phyloP scores from a whole-genome alignment of 2,888 invertebrate genomes.

The Venustoraphidia nigricollis region DNA sequence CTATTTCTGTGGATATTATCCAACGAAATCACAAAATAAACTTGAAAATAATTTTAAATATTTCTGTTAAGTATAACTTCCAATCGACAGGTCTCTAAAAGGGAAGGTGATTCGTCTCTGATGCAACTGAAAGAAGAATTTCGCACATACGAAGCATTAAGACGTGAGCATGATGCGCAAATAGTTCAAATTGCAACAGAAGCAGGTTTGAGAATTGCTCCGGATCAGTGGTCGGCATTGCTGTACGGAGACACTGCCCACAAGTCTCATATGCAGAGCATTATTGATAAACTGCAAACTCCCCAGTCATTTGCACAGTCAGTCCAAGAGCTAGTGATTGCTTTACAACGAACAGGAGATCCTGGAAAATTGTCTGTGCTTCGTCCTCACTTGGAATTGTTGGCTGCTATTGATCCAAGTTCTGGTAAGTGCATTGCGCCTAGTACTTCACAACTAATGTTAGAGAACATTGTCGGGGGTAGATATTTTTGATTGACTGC shows the following conservation, averaged over 20 bases:
- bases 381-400: slow-evolving; percentile 63
- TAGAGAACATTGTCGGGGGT: no score
- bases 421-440: slow-evolving; percentile 36
- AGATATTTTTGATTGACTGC: no score
- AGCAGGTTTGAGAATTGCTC: slow-evolving; percentile 89
- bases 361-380: slow-evolving; percentile 67
- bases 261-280: slow-evolving; percentile 95
- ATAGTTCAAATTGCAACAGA: slow-evolving; percentile 98
- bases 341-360: slow-evolving; percentile 77
- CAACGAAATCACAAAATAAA: background rate
- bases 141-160: slow-evolving; percentile 79
- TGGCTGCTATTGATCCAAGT: slow-evolving; percentile 76
- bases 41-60: background rate
- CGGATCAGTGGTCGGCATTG: slow-evolving; percentile 96
- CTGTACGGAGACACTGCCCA: slow-evolving; percentile 91
- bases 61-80: no score
- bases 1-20: no score
- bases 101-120: slow-evolving; percentile 90
- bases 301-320: slow-evolving; percentile 85
- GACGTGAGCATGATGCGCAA: slow-evolving; percentile 94
- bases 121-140: slow-evolving; percentile 98
- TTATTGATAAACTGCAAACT: slow-evolving; percentile 81
- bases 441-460: background rate
- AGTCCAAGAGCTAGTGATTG: slow-evolving; percentile 81
- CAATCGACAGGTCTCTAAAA: slow-evolving; percentile 64